A percentile compares a stretch with the other conserved stretches of the same genome.
Evolutionary conservation across 64 coral and sea anemone genomes (phyloP).

Genomic region (Montipora capricornis): DNA sequence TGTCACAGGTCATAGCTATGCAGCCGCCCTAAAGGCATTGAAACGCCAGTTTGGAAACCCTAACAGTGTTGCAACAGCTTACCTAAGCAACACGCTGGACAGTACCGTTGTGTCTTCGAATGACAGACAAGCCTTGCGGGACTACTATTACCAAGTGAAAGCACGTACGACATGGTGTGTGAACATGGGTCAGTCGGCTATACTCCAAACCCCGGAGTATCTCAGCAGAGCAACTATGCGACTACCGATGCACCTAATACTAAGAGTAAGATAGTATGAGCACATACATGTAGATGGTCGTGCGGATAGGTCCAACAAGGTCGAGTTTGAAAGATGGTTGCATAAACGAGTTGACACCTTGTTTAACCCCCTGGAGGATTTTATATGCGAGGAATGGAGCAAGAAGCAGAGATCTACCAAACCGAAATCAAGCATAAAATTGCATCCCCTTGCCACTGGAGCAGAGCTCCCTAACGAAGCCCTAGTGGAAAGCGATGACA

Average conservation of each 20-base stretch:
- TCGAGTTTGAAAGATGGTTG: constrained; percentile 29
- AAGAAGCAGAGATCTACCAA: no score
- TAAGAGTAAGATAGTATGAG: neutral
- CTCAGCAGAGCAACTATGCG: constrained; percentile 22
- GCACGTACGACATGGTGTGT: neutral
- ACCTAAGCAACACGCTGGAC: constrained; percentile 2
- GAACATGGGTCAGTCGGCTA: constrained; percentile 10
- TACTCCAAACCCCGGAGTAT: constrained; percentile 11
- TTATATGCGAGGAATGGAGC: constrained; percentile 1
- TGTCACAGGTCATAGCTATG: constrained; percentile 16
- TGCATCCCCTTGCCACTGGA: neutral
- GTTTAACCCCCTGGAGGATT: constrained; percentile 34
- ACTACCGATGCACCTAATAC: neutral
- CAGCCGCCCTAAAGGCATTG: neutral
- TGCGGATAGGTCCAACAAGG: neutral
- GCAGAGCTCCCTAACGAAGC: neutral
- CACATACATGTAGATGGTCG: neutral
- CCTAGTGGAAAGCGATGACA: no score
- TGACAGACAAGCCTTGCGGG: neutral
- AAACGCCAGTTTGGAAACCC: constrained; percentile 35
- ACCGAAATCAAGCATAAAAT: neutral
- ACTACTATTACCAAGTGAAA: neutral
- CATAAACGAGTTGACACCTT: constrained; percentile 10
- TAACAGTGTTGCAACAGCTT: constrained; percentile 6
- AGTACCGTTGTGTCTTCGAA: neutral